Conservation (phyloP, 92 coral and sea anemone species). For the Palythoa grandiflora region DNA sequence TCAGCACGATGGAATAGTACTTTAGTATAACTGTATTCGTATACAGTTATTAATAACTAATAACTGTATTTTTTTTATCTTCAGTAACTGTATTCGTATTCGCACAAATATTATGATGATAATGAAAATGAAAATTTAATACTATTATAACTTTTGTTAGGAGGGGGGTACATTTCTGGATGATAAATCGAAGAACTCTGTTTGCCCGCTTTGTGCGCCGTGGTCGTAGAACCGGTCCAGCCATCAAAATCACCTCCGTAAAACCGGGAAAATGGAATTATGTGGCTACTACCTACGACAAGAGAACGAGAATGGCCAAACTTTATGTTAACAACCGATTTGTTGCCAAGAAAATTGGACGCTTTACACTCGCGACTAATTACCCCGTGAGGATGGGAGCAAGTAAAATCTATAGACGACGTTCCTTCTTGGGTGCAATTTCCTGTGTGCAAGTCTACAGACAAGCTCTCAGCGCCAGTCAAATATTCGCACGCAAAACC, state of each 20-base stretch:
- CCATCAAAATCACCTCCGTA: conserved; percentile 12
- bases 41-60: background rate
- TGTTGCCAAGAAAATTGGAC: conserved; percentile 30
- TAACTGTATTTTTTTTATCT: too few relatives aligned
- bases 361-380: conserved; percentile 70
- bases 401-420: conserved; percentile 13
- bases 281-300: conserved; percentile 21
- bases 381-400: conserved; percentile 37
- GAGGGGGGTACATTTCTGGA: conserved; percentile 47
- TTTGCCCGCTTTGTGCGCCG: conserved; percentile 25
- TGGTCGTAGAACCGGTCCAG: background rate
- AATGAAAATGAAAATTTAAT: too few relatives aligned
- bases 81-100: background rate
- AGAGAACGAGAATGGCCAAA: background rate
- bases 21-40: background rate
- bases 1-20: background rate
- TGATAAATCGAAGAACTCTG: conserved; percentile 27
- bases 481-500: conserved; percentile 4
- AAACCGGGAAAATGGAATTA: conserved; percentile 18
- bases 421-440: conserved; percentile 24
- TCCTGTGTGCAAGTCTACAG: conserved; percentile 18
- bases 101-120: too few relatives aligned
- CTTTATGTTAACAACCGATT: conserved; percentile 32
- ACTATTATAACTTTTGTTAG: background rate
- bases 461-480: conserved; percentile 3